Percentiles rank a stretch among this genome's conserved stretches.
These are phyloP conservation scores for Trachelus troglodyta DNA, from an alignment of 2,888 invertebrate species.

Conservation along the genomic window DNA sequence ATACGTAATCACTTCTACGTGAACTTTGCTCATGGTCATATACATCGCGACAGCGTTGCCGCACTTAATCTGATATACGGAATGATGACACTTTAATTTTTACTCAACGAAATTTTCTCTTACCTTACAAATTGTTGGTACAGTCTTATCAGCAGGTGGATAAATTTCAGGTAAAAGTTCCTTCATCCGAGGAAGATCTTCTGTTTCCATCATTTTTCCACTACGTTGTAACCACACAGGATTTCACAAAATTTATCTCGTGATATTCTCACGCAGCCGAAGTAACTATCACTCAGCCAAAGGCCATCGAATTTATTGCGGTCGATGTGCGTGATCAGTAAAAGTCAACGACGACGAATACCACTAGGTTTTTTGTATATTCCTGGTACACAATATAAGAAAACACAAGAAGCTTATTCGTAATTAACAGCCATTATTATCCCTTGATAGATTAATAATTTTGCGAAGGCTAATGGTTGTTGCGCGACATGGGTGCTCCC, in stretches of 20 bases:
- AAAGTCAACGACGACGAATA: not conserved
- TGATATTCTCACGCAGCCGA: not conserved
- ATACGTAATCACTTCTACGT: not conserved
- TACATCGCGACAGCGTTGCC: not conserved
- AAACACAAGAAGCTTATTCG: not conserved
- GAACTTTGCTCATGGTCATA: not conserved
- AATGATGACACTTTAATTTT: not conserved
- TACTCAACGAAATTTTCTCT: conserved; percentile 1
- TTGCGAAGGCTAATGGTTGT: conserved; percentile 16
- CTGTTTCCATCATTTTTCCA: conserved; percentile 60
- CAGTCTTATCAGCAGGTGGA: not conserved
- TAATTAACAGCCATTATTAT: not conserved
- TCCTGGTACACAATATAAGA: not conserved
- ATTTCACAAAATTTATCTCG: not conserved
- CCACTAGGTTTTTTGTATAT: not conserved
- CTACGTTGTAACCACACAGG: not conserved
- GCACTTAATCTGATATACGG: not conserved
- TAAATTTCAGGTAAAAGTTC: conserved; percentile 69
- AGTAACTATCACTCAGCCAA: not conserved
- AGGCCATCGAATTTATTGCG: not conserved
- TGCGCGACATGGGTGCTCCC: conserved; percentile 14
- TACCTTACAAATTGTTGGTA: not conserved
- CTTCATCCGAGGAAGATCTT: conserved; percentile 69
- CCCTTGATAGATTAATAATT: not conserved
- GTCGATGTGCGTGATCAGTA: not conserved